Base-by-base conservation (phyloP, 1,140 invertebrate genomes). In the Drosophila pseudoananassae region DNA sequence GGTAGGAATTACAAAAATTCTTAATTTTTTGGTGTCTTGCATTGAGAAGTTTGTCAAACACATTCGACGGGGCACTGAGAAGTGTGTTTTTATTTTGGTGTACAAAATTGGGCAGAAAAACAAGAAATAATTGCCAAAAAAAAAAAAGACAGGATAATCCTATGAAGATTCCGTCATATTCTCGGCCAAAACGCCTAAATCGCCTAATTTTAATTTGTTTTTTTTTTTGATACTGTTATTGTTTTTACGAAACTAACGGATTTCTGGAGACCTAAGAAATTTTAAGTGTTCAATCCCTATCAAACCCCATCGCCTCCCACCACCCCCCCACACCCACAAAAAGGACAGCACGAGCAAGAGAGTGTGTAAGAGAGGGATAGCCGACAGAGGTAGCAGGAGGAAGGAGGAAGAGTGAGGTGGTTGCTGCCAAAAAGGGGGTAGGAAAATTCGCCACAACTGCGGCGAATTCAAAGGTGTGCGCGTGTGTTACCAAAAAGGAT, bases 401-500 rank as follows among this genome's bases (percentile, higher is more conserved):
- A 9, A 6, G 5, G 14, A 3, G 47, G 4, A 51, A 7, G 4
- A 17, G 10, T 10, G 7, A 2, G 31, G 31, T 31, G 31, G 31
- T 31, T 31, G 10, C 33, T 27, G 6, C 5, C 6, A 7, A 27
- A 36, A 4, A 36, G 33, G 10, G 33, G 12, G 33, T 36, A 36
- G 14, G n/a, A 15, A 7, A 29, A 6, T 0, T 9, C 9, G 40
- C 38, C 14, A n/a, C 36, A 29, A 29, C 1, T 9, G 38, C 40
- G 40, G 40, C 40, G 40, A 43, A 43, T 43, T 43, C 7, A 14
- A n/a, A 15, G 14, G 70, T 53, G 31, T 56, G 27, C 60, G 15
- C 12, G 43, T 56, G 59, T 57, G 38, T 65, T 61, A 66, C 78
- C 10, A 36, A 72, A 71, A 87, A 78, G 83, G 75, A 87, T 82